Percentiles rank a stretch among this genome's conserved stretches.
Conservation (phyloP, 2,113 vertebrate species). For the Upupa epops region DNA sequence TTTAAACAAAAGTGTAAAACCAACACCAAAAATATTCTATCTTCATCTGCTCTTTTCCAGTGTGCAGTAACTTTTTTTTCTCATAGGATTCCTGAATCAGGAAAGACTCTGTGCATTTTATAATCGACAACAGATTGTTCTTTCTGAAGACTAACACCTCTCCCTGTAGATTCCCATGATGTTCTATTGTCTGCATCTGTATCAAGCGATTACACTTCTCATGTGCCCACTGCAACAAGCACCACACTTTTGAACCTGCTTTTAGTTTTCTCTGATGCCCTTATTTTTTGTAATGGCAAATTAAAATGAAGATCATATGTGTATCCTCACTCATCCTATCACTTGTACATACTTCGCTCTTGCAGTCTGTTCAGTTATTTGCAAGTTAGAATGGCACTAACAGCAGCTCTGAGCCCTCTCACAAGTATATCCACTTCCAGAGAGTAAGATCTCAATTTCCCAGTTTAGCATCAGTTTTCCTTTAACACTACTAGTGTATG, state of each 20-base stretch:
- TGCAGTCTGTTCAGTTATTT: neutral
- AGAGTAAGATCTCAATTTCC: neutral
- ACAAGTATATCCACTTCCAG: neutral
- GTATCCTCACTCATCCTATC: neutral
- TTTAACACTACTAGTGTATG: neutral
- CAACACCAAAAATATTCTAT: neutral
- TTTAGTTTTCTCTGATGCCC: neutral
- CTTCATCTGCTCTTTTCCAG: neutral
- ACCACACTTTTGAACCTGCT: neutral
- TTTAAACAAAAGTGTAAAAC: neutral
- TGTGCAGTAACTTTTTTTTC: neutral
- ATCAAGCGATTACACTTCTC: neutral
- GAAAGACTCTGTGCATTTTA: neutral
- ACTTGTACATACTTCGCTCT: neutral
- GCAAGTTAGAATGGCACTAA: neutral
- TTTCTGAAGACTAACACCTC: neutral
- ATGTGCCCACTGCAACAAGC: rapidly evolving
- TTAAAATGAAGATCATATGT: rapidly evolving
- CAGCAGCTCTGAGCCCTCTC: neutral
- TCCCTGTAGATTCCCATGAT: neutral
- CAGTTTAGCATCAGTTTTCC: neutral
- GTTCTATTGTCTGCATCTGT: neutral
- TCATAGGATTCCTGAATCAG: neutral
- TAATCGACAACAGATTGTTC: neutral
- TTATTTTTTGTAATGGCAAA: neutral